phyloP scores from a whole-genome alignment of 2,888 invertebrate species.

The Sphaerophoria taeniata region DNA sequence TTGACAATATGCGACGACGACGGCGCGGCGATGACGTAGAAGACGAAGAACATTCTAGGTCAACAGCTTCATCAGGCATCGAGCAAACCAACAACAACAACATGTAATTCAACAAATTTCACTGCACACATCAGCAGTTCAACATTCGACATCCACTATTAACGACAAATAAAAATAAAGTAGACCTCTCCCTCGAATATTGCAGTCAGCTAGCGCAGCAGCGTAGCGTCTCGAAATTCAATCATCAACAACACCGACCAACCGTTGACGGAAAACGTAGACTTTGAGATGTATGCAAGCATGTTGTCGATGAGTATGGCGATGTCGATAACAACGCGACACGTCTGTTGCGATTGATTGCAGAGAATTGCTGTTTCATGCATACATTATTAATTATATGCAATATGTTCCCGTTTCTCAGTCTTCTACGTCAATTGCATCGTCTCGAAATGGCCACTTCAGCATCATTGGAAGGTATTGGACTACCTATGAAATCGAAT shows the following conservation, averaged over 20 bases:
- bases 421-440: background rate
- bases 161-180: conserved; percentile 58
- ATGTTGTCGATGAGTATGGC: conserved; percentile 31
- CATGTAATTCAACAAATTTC: conserved; percentile 29
- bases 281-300: background rate
- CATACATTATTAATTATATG: background rate
- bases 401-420: conserved; percentile 5
- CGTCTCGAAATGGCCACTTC: conserved; percentile 14
- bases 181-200: conserved; percentile 66
- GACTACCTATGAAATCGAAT: conserved; percentile 10
- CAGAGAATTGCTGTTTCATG: conserved; percentile 45
- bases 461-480: background rate
- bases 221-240: conserved; percentile 34
- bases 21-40: too few species aligned
- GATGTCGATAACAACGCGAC: conserved; percentile 14
- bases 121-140: conserved; percentile 34
- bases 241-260: conserved; percentile 62
- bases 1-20: too few species aligned
- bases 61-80: conserved; percentile 56
- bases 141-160: conserved; percentile 40
- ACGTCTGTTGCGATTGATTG: conserved; percentile 63
- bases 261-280: conserved; percentile 23
- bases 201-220: background rate
- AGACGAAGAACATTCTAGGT: conserved; percentile 55
- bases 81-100: conserved; percentile 13